phyloP scores from a whole-genome alignment of 1,140 invertebrate genomes.

The Psix sp. region DNA sequence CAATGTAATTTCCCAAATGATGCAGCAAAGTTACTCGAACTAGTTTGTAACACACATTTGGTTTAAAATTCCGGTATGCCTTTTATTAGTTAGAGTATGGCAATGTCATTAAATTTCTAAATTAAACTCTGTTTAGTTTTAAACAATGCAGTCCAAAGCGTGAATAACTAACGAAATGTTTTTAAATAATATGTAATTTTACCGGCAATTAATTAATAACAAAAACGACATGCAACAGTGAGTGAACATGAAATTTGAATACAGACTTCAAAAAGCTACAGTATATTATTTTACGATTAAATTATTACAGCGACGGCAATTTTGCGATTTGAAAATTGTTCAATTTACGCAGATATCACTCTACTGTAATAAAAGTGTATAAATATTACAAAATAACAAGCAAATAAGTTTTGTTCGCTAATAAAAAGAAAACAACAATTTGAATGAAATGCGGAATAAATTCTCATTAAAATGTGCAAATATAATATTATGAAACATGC shows the following conservation, averaged over 20 bases:
- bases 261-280: no score
- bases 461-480: constrained; percentile 47
- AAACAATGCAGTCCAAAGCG: constrained; percentile 21
- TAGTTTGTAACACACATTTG: constrained; percentile 21
- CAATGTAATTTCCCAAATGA: constrained; percentile 42
- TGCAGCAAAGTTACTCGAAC: constrained; percentile 39
- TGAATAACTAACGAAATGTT: constrained; percentile 4
- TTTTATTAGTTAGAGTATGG: constrained; percentile 17
- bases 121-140: constrained; percentile 2
- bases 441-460: constrained; percentile 32
- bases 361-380: no score
- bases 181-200: no score
- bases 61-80: constrained; percentile 14
- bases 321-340: no score
- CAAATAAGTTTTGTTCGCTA: no score
- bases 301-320: no score
- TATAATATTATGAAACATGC: constrained; percentile 51
- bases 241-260: no score
- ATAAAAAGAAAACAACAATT: constrained; percentile 16
- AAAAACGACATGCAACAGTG: no score
- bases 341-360: no score
- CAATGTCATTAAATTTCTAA: constrained; percentile 30
- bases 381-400: no score
- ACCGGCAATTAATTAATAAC: no score
- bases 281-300: no score